Evolutionary conservation across 2,888 invertebrate species (phyloP).

Genomic region (Sepioteuthis lessoniana): DNA sequence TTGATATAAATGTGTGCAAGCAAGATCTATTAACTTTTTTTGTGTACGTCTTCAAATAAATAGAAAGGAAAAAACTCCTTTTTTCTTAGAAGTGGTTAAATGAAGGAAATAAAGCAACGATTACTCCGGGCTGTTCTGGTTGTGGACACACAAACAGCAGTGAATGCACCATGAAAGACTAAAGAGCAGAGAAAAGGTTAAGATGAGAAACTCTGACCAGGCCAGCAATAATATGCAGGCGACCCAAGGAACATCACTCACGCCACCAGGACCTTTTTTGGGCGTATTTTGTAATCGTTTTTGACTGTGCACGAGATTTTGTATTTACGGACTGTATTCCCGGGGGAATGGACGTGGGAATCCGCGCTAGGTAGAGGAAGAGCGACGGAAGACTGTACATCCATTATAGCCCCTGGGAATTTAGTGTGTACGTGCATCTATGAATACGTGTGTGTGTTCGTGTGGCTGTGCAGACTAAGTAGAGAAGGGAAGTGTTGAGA

Average conservation of each 20-base stretch:
- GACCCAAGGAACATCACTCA: conserved; percentile 40
- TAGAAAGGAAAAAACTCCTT: too few relatives aligned
- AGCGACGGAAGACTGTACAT: neutral
- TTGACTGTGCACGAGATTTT: conserved; percentile 45
- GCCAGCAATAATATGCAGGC: conserved; percentile 11
- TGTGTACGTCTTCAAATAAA: too few relatives aligned
- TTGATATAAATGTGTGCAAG: too few relatives aligned
- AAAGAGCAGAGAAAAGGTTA: conserved; percentile 24
- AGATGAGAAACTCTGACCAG: neutral
- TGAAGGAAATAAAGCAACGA: neutral
- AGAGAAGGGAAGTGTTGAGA: too few relatives aligned
- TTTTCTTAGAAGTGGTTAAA: neutral
- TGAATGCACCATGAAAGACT: neutral
- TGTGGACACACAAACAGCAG: too few relatives aligned
- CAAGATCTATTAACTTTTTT: too few relatives aligned
- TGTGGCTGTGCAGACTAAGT: too few relatives aligned
- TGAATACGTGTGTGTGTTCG: too few relatives aligned
- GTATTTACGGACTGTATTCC: conserved; percentile 35
- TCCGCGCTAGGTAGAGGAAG: neutral
- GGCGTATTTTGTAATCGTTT: conserved; percentile 48
- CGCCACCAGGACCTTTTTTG: conserved; percentile 42
- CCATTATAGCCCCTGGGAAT: neutral
- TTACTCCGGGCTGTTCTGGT: neutral
- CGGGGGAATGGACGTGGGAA: neutral
- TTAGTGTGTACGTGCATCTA: too few relatives aligned